Conservation (phyloP, 2,888 invertebrate genomes). For the Platycheirus rosarum region DNA sequence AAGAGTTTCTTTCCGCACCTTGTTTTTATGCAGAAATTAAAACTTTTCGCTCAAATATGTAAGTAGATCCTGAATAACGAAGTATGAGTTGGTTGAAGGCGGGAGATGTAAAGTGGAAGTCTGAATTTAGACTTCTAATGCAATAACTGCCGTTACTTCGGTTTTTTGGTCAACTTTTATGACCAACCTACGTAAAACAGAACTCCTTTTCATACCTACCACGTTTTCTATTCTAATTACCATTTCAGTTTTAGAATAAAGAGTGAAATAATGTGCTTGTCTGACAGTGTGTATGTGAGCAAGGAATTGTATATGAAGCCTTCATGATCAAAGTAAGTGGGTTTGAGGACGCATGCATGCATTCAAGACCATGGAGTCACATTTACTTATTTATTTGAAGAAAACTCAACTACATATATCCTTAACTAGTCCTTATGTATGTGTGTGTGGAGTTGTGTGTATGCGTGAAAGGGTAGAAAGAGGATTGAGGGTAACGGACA, state of each 20-base stretch:
- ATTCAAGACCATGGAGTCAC: constrained; percentile 69
- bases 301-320: constrained; percentile 22
- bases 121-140: constrained; percentile 51
- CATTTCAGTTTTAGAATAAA: constrained; percentile 59
- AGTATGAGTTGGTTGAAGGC: constrained; percentile 8
- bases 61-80: constrained; percentile 58
- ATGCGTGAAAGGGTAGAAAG: constrained; percentile 27
- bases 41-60: constrained; percentile 72
- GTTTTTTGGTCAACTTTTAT: constrained; percentile 16
- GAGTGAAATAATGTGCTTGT: constrained; percentile 56
- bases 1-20: constrained; percentile 71
- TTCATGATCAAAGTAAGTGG: constrained; percentile 27
- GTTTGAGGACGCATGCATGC: constrained; percentile 66
- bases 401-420: constrained; percentile 56
- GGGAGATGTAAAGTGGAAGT: neutral
- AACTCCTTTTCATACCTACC: constrained; percentile 9
- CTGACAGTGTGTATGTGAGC: constrained; percentile 40
- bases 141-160: constrained; percentile 62
- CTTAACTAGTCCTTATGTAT: constrained; percentile 5
- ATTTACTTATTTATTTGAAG: constrained; percentile 72
- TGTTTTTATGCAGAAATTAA: constrained; percentile 74
- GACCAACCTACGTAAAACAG: constrained; percentile 9
- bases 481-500: constrained; percentile 34
- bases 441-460: constrained; percentile 1
- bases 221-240: constrained; percentile 57